Base-by-base conservation (phyloP, 2,797 vertebrate species). In the Scyliorhinus canicula region DNA sequence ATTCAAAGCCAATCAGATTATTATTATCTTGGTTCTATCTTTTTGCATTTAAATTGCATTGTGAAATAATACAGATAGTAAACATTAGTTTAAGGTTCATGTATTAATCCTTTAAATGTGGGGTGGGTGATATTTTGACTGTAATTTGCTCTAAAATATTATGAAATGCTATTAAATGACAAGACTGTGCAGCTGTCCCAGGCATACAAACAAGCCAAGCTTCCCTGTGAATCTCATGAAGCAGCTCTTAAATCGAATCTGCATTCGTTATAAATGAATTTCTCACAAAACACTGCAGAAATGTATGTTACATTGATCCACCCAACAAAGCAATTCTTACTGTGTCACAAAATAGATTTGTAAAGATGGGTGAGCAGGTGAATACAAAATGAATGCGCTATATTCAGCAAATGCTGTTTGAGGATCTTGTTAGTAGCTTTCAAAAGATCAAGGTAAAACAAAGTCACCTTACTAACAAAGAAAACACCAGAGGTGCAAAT, bases 391-490 rank as follows among this genome's bases (percentile, higher is more conserved):
- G 44, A 85, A n/a, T 95, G 50, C 67, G 0, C 91, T 95, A 52
- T 19, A 74, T 95, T 86, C 95, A 95, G 95, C 95, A 95, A 95
- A 95, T 95, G 95, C 95, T 95, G 69, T 95, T 69, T 65, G 93
- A 95, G 95, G 84, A 19, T 19, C 67, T 4, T 95, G 67, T 95
- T 95, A 95, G 95, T 95, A 96, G 2, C 95, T 95, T 95, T 95
- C 95, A 91, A 95, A 95, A 24, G 65, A 47, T 40, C 11, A 93
- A 44, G 12, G 44, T 21, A 28, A 52, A 69, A 47, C 69, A 69
- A 50, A 69, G 9, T 67, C 63, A 67, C 21, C 6, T 19, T 93
- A 50, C 35, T 31, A 50, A 93, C 40, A 65, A 60, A 93, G 26
- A 40, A n/a, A 65, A 26, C 19, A 69, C 65, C 40, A 93, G 40